Conservation (phyloP, 2,797 vertebrate species). For the Gobio occitaniae region DNA sequence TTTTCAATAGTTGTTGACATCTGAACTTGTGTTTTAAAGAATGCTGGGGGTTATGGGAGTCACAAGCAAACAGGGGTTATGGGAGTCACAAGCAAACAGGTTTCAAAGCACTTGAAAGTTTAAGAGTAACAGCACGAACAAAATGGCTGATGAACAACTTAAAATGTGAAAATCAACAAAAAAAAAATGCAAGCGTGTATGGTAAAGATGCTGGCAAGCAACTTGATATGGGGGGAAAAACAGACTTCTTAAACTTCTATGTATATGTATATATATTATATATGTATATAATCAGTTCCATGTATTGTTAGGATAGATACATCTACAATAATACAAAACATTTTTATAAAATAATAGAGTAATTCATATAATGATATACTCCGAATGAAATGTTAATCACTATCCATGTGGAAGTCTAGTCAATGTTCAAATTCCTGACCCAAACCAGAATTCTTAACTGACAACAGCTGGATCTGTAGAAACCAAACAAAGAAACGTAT, state of each 20-base stretch:
- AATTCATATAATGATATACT: slow-evolving; percentile 55
- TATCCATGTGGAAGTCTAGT: slow-evolving; percentile 14
- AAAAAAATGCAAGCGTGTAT: neutral
- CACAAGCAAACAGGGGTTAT: no score
- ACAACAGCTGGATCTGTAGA: slow-evolving; percentile 12
- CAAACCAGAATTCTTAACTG: slow-evolving; percentile 43
- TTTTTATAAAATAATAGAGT: slow-evolving; percentile 2
- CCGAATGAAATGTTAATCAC: slow-evolving; percentile 22
- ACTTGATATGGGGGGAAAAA: neutral
- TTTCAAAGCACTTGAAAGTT: slow-evolving; percentile 32
- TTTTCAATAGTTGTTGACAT: slow-evolving; percentile 62
- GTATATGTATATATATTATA: neutral
- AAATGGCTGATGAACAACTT: slow-evolving; percentile 23
- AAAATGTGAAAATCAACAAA: neutral
- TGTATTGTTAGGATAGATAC: slow-evolving; percentile 56
- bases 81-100: slow-evolving; percentile 35
- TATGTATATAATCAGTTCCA: neutral
- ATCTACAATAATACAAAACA: slow-evolving; percentile 37
- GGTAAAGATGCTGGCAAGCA: neutral
- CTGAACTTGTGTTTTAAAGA: slow-evolving; percentile 66
- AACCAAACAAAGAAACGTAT: slow-evolving; percentile 36
- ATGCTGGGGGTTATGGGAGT: slow-evolving; percentile 40
- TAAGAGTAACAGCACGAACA: neutral
- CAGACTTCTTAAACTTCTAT: neutral
- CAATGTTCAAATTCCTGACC: slow-evolving; percentile 20